Conservation (phyloP, 2,113 vertebrate genomes). For the Capreolus pygargus region DNA sequence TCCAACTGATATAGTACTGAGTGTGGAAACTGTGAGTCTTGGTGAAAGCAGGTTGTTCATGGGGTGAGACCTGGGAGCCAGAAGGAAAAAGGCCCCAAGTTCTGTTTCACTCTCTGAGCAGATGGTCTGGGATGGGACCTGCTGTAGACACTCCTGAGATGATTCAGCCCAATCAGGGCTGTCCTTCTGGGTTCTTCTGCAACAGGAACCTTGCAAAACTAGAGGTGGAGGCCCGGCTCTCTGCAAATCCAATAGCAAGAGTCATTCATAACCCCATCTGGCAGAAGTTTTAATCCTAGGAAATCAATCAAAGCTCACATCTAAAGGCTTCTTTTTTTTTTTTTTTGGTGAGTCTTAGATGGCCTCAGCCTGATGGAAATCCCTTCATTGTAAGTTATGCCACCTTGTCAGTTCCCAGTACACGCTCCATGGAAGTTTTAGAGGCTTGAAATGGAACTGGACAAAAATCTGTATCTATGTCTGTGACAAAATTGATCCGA, state of each 20-base stretch:
- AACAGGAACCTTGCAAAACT: background rate
- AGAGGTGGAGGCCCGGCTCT: background rate
- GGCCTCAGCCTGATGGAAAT: accelerated
- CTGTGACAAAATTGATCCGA: background rate
- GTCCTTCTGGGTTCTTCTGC: background rate
- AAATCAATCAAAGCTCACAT: background rate
- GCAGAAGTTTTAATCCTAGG: background rate
- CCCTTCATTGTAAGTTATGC: background rate
- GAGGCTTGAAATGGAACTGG: too few species aligned
- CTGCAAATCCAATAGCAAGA: background rate
- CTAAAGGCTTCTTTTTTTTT: background rate
- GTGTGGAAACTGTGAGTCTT: background rate
- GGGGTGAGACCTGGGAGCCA: background rate
- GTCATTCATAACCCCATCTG: background rate
- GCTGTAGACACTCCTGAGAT: background rate
- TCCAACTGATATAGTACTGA: background rate
- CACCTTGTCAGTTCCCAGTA: background rate
- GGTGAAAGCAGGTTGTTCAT: background rate
- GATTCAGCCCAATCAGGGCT: background rate
- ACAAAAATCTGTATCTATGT: background rate
- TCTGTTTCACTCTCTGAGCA: background rate
- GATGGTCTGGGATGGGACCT: background rate
- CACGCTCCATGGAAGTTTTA: accelerated
- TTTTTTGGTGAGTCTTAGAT: background rate
- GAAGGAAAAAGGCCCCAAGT: background rate